A percentile compares a stretch with the other conserved stretches of the same genome.
Conservation (phyloP, 53 echinoderm and acorn worm genomes). For the Arbacia lixula region DNA sequence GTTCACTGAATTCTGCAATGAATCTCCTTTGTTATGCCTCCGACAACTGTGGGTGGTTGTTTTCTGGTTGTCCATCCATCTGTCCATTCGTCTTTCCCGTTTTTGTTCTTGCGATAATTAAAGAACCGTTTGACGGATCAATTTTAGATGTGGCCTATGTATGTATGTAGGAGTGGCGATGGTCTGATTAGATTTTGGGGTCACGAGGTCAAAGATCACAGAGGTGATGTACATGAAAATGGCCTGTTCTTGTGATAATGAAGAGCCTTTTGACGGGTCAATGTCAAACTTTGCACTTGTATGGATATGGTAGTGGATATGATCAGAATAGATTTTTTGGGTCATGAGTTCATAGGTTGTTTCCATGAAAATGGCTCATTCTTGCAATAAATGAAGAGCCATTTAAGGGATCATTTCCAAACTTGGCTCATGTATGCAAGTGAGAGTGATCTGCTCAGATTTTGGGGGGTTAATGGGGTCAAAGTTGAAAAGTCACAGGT, state of each 20-base stretch:
- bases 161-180: too few relatives aligned
- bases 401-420: slow-evolving; percentile 9
- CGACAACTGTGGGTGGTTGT: not conserved
- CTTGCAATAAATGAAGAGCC: slow-evolving; percentile 22
- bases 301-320: slow-evolving; percentile 8
- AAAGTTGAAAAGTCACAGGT: slow-evolving; percentile 5
- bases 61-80: too few relatives aligned
- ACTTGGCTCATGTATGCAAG: slow-evolving; percentile 18
- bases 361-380: slow-evolving; percentile 14
- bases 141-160: slow-evolving; percentile 11
- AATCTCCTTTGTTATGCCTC: not conserved
- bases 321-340: slow-evolving; percentile 2
- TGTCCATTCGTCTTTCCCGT: not conserved
- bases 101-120: slow-evolving; percentile 6
- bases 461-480: slow-evolving; percentile 24
- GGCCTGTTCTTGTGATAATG: too few relatives aligned
- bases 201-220: too few relatives aligned
- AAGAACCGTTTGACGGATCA: slow-evolving; percentile 1
- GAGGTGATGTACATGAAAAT: too few relatives aligned
- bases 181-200: too few relatives aligned
- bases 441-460: slow-evolving; percentile 13
- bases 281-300: too few relatives aligned
- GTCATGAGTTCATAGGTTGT: slow-evolving; percentile 25
- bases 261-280: too few relatives aligned
- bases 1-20: slow-evolving; percentile 18